Conservation (phyloP, 2,888 invertebrate genomes). For the Papilio elwesi region DNA sequence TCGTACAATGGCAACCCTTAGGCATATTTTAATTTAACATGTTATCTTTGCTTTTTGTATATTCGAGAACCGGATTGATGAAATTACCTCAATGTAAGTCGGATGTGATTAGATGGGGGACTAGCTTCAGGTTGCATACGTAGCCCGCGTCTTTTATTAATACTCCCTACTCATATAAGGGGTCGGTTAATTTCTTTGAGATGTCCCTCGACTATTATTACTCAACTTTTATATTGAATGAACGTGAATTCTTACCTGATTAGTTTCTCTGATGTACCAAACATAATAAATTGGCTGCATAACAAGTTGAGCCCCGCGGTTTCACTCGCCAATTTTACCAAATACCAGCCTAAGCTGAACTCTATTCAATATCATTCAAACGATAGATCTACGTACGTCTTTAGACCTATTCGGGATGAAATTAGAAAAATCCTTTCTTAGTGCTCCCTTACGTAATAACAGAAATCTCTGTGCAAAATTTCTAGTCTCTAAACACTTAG, state of each 20-base stretch:
- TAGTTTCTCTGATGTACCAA: conserved; percentile 15
- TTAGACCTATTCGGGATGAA: too few relatives aligned
- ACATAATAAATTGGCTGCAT: conserved; percentile 2
- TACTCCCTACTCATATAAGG: conserved; percentile 62
- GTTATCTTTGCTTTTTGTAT: conserved; percentile 1
- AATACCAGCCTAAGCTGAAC: too few relatives aligned
- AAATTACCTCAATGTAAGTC: conserved; percentile 40
- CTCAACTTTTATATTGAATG: conserved; percentile 53
- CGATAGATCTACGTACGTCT: too few relatives aligned
- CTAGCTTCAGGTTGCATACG: conserved; percentile 41
- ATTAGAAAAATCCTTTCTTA: too few relatives aligned
- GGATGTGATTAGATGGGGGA: conserved; percentile 35
- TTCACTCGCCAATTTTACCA: neutral
- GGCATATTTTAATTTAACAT: conserved; percentile 28
- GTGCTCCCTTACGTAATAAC: too few relatives aligned
- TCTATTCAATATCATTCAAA: too few relatives aligned
- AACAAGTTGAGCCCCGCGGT: too few relatives aligned
- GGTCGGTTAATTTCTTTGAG: conserved; percentile 61
- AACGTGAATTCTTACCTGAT: conserved; percentile 40
- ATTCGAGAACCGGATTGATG: conserved; percentile 33
- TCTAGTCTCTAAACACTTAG: too few relatives aligned
- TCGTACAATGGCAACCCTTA: neutral
- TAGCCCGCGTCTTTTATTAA: conserved; percentile 61
- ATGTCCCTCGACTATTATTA: conserved; percentile 54
- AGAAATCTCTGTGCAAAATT: too few relatives aligned